Evolutionary conservation across 1,140 invertebrate genomes (phyloP).

Genomic region (Wasmannia auropunctata): DNA sequence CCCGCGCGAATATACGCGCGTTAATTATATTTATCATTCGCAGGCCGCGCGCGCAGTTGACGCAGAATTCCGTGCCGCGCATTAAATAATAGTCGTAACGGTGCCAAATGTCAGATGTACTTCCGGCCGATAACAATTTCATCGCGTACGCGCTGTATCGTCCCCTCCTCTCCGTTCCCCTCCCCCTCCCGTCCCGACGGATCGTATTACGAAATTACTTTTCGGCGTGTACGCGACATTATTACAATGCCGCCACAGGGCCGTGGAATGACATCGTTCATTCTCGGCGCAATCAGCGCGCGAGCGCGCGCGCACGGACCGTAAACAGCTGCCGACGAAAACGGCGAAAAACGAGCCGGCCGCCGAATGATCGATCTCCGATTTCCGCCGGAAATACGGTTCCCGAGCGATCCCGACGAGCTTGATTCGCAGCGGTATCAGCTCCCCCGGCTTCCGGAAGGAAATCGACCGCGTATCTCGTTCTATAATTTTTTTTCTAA

Average conservation of each 20-base stretch:
- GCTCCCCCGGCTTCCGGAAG: not conserved
- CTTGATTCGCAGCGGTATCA: conserved; percentile 25
- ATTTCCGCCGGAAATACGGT: conserved; percentile 48
- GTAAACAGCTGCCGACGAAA: conserved; percentile 35
- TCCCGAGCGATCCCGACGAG: conserved; percentile 13
- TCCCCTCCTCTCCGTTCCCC: too few species aligned
- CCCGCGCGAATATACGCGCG: conserved; percentile 22
- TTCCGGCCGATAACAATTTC: conserved; percentile 56
- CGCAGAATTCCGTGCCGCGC: conserved; percentile 45
- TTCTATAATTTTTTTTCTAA: not conserved
- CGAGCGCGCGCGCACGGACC: too few species aligned
- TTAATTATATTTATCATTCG: conserved; percentile 57
- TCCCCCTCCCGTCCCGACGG: not conserved
- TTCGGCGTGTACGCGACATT: conserved; percentile 36
- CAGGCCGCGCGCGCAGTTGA: conserved; percentile 42
- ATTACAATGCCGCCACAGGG: conserved; percentile 25
- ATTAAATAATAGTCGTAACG: conserved; percentile 56
- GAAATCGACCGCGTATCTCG: not conserved
- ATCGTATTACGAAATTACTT: conserved; percentile 54
- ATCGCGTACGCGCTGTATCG: not conserved
- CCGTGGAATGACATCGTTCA: conserved; percentile 22
- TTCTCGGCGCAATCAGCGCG: conserved; percentile 38
- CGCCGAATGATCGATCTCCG: conserved; percentile 34
- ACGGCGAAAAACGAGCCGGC: conserved; percentile 6
- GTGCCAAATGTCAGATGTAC: conserved; percentile 44